Conservation (phyloP, 2,888 invertebrate species). For the Leptura quadrifasciata region DNA sequence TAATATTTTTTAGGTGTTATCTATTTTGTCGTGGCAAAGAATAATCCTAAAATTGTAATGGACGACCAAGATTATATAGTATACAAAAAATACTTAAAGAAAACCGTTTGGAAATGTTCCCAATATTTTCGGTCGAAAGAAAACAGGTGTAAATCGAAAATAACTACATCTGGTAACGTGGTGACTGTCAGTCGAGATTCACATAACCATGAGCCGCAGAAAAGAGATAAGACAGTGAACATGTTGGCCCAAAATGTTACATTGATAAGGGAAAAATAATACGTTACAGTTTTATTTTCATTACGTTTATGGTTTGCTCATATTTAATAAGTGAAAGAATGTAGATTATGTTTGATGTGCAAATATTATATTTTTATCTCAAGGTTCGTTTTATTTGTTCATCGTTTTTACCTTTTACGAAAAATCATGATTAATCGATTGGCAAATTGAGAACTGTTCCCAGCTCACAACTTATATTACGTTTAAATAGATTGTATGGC, state of each 20-base stretch:
- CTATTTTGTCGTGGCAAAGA: constrained; percentile 63
- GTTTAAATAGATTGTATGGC: too few relatives aligned
- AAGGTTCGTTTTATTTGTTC: too few relatives aligned
- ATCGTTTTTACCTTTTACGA: too few relatives aligned
- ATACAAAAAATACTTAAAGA: constrained; percentile 58
- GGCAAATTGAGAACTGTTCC: too few relatives aligned
- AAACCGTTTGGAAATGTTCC: constrained; percentile 64
- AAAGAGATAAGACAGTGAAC: constrained; percentile 31
- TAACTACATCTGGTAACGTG: constrained; percentile 60
- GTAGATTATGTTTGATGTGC: too few relatives aligned
- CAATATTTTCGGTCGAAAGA: constrained; percentile 61
- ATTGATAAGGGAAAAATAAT: constrained; percentile 30
- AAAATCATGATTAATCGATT: too few relatives aligned
- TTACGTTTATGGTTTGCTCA: too few relatives aligned
- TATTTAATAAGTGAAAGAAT: too few relatives aligned
- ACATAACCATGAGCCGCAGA: constrained; percentile 59
- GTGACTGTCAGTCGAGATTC: constrained; percentile 60
- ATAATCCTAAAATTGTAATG: constrained; percentile 64
- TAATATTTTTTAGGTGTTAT: constrained; percentile 58
- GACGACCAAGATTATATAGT: constrained; percentile 62
- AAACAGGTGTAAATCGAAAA: constrained; percentile 61
- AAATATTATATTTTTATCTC: too few relatives aligned
- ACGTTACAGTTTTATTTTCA: not conserved
- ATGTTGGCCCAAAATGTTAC: constrained; percentile 49
- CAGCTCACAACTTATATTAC: too few relatives aligned